Base-by-base conservation (phyloP, 2,113 vertebrate genomes). In the Gasterosteus nipponicus region DNA sequence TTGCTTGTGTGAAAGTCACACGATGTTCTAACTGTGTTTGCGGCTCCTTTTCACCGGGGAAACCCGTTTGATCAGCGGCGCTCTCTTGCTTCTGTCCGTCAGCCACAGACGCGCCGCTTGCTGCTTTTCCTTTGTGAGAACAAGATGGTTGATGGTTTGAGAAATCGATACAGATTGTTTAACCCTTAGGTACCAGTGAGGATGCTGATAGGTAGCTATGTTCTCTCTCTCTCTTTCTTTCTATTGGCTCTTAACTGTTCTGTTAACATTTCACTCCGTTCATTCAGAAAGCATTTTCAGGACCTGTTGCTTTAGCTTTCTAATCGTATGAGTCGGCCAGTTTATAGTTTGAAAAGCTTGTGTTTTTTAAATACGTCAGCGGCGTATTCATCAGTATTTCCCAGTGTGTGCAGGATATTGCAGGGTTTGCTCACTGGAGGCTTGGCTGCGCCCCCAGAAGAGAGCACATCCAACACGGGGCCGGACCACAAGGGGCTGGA, bases 11-110 rank as follows among this genome's bases (percentile, higher is more conserved):
- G 67, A 88, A 87, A 83, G 87, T 89, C 72, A 86, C 88, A 92
- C 85, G 77, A 59, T 89, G 89, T 92, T 82, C 86, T 59, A 69
- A 87, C 84, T 86, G 85, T 78, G 79, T 86, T 86, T 79, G 70
- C 11, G 3, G 41, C 63, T 73, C 61, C 77, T 73, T 84, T 86
- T 60, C 73, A 80, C 62, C 41, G 33, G 73, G 6, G 46, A 63
- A 67, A 62, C 29, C 1, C 44, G 1, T 71, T 80, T 31, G 29
- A 74, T 35, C 65, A 35, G 18, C 64, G 26, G 15, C 3, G 33
- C 33, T 33, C 33, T 33, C 33, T 33, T 3, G 33, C 33, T 33
- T 33, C 33, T 1, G 33, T 33, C 33, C 33, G 3, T 33, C 33
- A 33, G 33, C 33, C 33, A 33, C 33, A 5, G 33, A 5, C 3